Evolutionary conservation across 1,140 invertebrate species (phyloP).

Genomic region (Bombus pyrosoma): DNA sequence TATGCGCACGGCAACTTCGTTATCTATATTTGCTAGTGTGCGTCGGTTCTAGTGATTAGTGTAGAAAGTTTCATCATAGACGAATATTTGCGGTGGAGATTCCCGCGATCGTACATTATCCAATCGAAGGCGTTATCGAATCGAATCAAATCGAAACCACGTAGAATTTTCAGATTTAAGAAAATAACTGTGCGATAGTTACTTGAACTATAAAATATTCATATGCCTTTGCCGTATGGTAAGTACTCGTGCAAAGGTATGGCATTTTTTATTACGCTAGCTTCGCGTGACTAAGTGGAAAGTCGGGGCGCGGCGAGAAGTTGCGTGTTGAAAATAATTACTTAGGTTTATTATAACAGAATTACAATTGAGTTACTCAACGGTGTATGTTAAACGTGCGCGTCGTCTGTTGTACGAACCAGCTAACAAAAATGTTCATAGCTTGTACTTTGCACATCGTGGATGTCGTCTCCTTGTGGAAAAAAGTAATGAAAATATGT

Average conservation of each 20-base stretch:
- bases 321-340: constrained; percentile 36
- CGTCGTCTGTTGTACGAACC: no score
- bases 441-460: not conserved
- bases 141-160: not conserved
- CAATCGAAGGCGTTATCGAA: not conserved
- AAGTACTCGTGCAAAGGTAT: not conserved
- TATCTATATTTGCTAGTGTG: constrained; percentile 45
- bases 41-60: constrained; percentile 32
- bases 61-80: constrained; percentile 20
- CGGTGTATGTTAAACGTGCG: not conserved
- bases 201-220: no score
- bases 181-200: no score
- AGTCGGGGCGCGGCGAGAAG: not conserved
- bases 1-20: constrained; percentile 62
- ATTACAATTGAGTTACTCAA: constrained; percentile 21
- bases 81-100: constrained; percentile 23
- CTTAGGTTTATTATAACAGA: not conserved
- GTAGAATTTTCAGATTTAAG: not conserved
- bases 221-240: not conserved
- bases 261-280: not conserved
- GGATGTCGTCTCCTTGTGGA: not conserved
- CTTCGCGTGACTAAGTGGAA: constrained; percentile 17
- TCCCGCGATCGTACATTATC: not conserved
- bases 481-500: not conserved
- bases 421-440: not conserved